Evolutionary conservation across 2,797 vertebrate species (phyloP), one percentile per base, ranked within the genome.

Genomic region (Nannoperca obscura): DNA sequence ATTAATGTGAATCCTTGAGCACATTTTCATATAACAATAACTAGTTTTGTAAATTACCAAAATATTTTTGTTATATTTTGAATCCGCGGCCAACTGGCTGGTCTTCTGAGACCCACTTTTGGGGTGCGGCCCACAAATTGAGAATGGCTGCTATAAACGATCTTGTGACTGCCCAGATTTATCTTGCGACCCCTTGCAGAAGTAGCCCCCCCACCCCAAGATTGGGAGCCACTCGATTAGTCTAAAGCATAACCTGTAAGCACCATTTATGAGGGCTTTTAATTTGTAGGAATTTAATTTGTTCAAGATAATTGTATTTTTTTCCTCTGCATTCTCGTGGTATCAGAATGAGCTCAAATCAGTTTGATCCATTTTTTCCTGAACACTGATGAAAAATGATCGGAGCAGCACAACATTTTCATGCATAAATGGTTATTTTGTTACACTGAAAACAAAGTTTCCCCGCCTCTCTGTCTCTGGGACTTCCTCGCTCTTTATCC

Each of bases 401-500:
- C 24, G 49, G 67, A 64, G 46, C 11, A 24, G 54, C 46, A 2
- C 36, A 74, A 57, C 58, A 55, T 68, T 80, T 85, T 65, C n/a
- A 81, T 76, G 76, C 78, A 87, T 57, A 83, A 77, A 52, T 66
- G 66, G 62, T 82, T 83, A 60, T 89, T 88, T 82, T 88, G 64
- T 79, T 38, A 15, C 68, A 67, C 3, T 76, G 73, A 85, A 88
- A 88, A 78, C 63, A 86, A 85, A 80, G 76, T 82, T 82, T 78
- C 68, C 66, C 68, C 36, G 10, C 77, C 69, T 81, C 73, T 81
- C 64, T 80, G 65, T 91, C 87, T 85, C 81, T 77, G 47, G 40
- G 87, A 78, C 80, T 86, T 74, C 52, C 84, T 80, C n/a, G 1
- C 65, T 82, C 66, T 82, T 82, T 88, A 84, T 90, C 89, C 82